A percentile compares a stretch with the other conserved stretches of the same genome.
Evolutionary conservation across 2,888 invertebrate species (phyloP).

Genomic region (Yponomeuta cagnagella): DNA sequence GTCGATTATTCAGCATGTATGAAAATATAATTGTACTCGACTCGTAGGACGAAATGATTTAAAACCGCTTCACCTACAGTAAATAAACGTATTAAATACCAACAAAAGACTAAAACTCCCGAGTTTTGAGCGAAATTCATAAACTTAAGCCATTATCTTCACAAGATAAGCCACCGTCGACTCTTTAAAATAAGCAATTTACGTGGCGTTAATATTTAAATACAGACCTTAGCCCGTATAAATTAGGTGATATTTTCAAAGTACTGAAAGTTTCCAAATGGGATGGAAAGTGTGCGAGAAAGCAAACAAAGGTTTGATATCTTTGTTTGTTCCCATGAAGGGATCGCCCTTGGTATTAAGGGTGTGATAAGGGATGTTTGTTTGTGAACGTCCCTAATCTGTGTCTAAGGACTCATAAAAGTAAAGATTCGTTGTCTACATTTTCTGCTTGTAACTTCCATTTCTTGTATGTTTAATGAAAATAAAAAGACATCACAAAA

Average conservation of each 20-base stretch:
- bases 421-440: no score
- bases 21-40: background rate
- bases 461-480: no score
- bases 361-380: no score
- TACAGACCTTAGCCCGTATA: background rate
- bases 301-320: background rate
- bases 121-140: slow-evolving; percentile 4
- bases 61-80: background rate
- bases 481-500: no score
- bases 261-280: background rate
- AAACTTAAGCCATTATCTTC: slow-evolving; percentile 8
- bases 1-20: no score
- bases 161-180: slow-evolving; percentile 3
- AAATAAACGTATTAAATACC: background rate
- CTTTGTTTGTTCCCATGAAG: background rate
- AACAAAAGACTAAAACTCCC: background rate
- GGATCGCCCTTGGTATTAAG: no score
- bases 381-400: no score
- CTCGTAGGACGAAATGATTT: background rate
- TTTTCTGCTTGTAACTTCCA: no score
- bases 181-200: slow-evolving; percentile 4
- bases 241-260: background rate
- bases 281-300: background rate
- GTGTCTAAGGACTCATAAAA: no score
- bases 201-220: background rate